phyloP scores from a whole-genome alignment of 2,113 vertebrate species.

The Tamias sibiricus region DNA sequence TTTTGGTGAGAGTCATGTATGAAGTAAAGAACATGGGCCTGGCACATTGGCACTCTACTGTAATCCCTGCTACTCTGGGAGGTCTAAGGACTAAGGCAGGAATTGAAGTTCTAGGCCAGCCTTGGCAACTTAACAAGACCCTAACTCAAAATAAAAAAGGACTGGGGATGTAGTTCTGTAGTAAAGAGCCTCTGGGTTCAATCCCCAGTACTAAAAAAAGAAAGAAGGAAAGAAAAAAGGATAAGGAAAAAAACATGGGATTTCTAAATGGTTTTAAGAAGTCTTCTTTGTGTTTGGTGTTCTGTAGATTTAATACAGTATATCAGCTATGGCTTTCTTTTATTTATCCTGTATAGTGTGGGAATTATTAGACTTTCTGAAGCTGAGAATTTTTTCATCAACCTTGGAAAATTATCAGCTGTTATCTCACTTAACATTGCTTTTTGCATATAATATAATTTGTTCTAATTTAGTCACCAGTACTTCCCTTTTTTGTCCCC shows the following conservation, averaged over 20 bases:
- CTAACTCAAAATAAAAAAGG: too few species aligned
- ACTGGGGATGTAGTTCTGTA: not conserved
- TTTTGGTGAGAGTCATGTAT: not conserved
- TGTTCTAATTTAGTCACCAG: too few species aligned
- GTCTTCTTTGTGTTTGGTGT: not conserved
- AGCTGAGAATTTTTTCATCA: not conserved
- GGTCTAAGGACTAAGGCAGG: not conserved
- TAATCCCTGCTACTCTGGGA: not conserved
- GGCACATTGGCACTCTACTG: not conserved
- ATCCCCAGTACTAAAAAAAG: too few species aligned
- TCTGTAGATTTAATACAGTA: not conserved
- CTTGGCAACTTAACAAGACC: not conserved
- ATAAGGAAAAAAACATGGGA: too few species aligned
- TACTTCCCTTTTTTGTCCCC: too few species aligned
- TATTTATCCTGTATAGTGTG: not conserved
- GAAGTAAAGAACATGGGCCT: not conserved
- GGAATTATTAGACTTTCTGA: constrained; percentile 30
- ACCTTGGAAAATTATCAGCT: constrained; percentile 4
- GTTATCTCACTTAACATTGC: not conserved
- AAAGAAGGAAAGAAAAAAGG: too few species aligned
- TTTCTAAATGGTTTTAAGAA: not conserved
- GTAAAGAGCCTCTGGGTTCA: not conserved
- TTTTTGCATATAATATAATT: too few species aligned
- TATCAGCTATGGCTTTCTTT: not conserved
- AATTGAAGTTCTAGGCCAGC: not conserved